These are phyloP conservation scores for Boloria selene DNA, from an alignment of 2,888 invertebrate genomes.

Conservation along the genomic window DNA sequence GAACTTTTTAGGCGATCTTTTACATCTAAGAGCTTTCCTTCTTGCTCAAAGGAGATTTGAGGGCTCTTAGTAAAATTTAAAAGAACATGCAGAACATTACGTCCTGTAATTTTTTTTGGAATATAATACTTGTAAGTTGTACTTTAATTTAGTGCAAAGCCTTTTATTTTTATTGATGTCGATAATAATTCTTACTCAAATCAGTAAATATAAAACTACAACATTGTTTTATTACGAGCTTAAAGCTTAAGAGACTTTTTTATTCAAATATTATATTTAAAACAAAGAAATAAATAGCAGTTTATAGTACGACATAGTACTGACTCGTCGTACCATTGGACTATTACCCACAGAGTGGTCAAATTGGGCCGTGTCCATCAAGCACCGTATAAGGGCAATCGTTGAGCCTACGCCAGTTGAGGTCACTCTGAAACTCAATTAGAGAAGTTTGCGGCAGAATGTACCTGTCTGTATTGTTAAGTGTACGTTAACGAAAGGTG, in stretches of 20 bases:
- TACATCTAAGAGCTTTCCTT: not conserved
- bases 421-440: slow-evolving; percentile 44
- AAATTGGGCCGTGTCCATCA: slow-evolving; percentile 64
- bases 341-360: slow-evolving; percentile 46
- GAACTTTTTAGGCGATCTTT: not conserved
- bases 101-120: too few relatives aligned
- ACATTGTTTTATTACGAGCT: too few relatives aligned
- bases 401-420: slow-evolving; percentile 67
- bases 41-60: too few relatives aligned
- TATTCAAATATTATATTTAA: too few relatives aligned
- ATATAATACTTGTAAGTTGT: too few relatives aligned
- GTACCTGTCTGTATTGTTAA: slow-evolving; percentile 32
- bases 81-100: too few relatives aligned
- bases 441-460: slow-evolving; percentile 34
- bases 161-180: too few relatives aligned
- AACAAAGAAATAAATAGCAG: not conserved
- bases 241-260: too few relatives aligned
- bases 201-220: too few relatives aligned
- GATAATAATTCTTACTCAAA: too few relatives aligned
- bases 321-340: slow-evolving; percentile 16
- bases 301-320: slow-evolving; percentile 4
- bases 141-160: too few relatives aligned
- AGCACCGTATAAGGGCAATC: slow-evolving; percentile 59
- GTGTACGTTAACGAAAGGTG: slow-evolving; percentile 20
- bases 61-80: too few relatives aligned